A percentile compares a stretch with the other conserved stretches of the same genome.
phyloP scores from a whole-genome alignment of 2,113 vertebrate species.

The Proteles cristata region DNA sequence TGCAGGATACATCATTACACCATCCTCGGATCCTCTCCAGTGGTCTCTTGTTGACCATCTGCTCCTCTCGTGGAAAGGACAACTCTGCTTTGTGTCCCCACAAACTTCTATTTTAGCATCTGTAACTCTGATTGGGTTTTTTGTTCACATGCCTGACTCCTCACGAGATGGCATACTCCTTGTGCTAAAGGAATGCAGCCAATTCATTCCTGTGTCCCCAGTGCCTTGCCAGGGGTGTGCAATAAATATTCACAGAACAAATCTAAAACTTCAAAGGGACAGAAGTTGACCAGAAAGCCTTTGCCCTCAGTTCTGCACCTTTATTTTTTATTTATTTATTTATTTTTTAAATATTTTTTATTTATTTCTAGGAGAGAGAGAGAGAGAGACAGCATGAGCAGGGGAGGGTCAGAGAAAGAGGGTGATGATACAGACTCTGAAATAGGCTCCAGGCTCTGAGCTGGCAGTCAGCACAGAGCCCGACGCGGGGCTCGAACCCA shows the following conservation, averaged over 20 bases:
- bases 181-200: neutral
- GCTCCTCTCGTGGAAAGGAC: neutral
- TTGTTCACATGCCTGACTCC: neutral
- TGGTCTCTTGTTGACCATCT: accelerated
- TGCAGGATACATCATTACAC: neutral
- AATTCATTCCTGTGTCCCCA: neutral
- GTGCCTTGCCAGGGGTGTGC: neutral
- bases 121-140: neutral
- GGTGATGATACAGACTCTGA: too few relatives aligned
- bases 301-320: neutral
- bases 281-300: neutral
- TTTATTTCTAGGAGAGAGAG: too few relatives aligned
- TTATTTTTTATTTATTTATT: too few relatives aligned
- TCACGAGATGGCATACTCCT: neutral
- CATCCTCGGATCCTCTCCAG: accelerated
- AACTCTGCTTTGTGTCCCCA: too few relatives aligned
- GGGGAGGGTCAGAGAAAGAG: too few relatives aligned
- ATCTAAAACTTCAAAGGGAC: neutral
- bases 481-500: too few relatives aligned
- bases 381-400: too few relatives aligned
- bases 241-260: neutral
- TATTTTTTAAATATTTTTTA: too few relatives aligned
- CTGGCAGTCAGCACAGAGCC: too few relatives aligned
- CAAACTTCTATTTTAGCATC: neutral
- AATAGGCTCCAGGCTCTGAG: too few relatives aligned